Conservation (phyloP, 2,888 invertebrate species). For the Lasioglossum marginatum region DNA sequence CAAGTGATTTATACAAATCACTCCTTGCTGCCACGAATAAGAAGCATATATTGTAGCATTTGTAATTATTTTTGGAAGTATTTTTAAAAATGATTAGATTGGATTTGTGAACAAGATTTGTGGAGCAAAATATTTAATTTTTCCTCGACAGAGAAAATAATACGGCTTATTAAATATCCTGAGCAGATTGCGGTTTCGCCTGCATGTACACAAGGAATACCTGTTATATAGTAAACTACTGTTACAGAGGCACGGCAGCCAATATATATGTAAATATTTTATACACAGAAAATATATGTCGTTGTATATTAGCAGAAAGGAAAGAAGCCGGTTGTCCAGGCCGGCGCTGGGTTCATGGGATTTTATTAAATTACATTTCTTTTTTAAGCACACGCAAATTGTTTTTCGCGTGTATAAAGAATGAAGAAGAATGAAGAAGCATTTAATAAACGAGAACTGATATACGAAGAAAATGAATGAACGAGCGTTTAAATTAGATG, state of each 20-base stretch:
- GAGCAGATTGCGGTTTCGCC: slow-evolving; percentile 24
- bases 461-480: not conserved
- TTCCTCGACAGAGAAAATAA: not conserved
- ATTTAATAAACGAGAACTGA: not conserved
- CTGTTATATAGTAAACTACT: slow-evolving; percentile 24
- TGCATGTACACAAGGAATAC: slow-evolving; percentile 13
- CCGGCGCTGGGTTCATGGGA: not conserved
- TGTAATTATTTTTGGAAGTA: not conserved
- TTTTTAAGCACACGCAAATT: not conserved
- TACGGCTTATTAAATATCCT: slow-evolving; percentile 9
- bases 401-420: not conserved
- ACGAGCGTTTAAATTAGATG: not conserved
- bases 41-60: not conserved
- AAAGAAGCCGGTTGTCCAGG: slow-evolving; percentile 9
- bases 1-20: not conserved
- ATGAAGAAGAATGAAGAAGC: too few species aligned
- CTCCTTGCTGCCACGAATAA: not conserved
- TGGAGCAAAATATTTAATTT: not conserved
- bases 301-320: slow-evolving; percentile 38
- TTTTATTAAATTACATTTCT: slow-evolving; percentile 43
- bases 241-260: slow-evolving; percentile 35
- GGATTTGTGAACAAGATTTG: not conserved
- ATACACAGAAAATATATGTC: slow-evolving; percentile 31
- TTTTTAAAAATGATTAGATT: not conserved
- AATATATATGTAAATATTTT: slow-evolving; percentile 59